Evolutionary conservation across 2,888 invertebrate genomes (phyloP).

Genomic region (Cosmia trapezina): DNA sequence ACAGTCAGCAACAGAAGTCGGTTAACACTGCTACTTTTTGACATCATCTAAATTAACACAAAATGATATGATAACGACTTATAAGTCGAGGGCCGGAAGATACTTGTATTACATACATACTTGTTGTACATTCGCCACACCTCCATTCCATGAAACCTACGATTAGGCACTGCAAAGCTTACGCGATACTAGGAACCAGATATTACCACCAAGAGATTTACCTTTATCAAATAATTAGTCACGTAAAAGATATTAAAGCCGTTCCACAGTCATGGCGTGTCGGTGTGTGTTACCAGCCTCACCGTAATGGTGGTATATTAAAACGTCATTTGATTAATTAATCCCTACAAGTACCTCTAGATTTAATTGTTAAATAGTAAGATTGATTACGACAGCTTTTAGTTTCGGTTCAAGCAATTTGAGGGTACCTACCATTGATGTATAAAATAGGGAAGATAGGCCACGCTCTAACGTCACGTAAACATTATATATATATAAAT

Average conservation of each 20-base stretch:
- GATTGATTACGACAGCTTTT: constrained; percentile 41
- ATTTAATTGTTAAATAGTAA: constrained; percentile 15
- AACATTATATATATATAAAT: too few species aligned
- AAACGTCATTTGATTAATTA: constrained; percentile 57
- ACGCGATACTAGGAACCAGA: background rate
- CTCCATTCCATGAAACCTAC: too few species aligned
- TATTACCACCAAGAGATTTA: constrained; percentile 7
- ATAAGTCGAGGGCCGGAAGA: too few species aligned
- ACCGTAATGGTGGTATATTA: constrained; percentile 47
- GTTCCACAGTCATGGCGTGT: background rate
- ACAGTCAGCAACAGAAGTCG: too few species aligned
- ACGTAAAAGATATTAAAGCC: constrained; percentile 3
- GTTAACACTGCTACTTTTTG: too few species aligned
- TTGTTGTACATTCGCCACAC: too few species aligned
- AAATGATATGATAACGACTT: too few species aligned
- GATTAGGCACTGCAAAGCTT: background rate
- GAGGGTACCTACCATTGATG: background rate
- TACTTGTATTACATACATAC: too few species aligned
- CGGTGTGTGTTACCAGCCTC: constrained; percentile 27
- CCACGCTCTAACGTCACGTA: too few species aligned
- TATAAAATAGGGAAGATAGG: too few species aligned
- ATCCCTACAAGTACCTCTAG: constrained; percentile 24
- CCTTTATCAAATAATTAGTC: constrained; percentile 17
- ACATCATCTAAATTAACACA: too few species aligned
- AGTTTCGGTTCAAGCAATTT: constrained; percentile 15